A percentile compares a stretch with the other conserved stretches of the same genome.
Evolutionary conservation across 2,888 invertebrate genomes (phyloP).

Genomic region (Tribolium freemani): DNA sequence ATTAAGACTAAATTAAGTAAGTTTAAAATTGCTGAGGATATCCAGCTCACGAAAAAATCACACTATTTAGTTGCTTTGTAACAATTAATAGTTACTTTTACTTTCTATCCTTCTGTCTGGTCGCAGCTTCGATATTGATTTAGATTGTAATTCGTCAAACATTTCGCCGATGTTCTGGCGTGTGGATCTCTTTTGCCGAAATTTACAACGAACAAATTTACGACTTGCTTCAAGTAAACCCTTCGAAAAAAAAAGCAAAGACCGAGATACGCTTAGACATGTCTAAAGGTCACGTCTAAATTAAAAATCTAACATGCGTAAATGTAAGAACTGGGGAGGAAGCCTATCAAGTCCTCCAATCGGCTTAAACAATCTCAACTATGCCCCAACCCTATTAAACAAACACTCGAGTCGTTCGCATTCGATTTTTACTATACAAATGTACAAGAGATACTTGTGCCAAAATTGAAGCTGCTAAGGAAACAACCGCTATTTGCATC

Average conservation of each 20-base stretch:
- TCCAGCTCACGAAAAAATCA: slow-evolving; percentile 1
- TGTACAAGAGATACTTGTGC: slow-evolving; percentile 70
- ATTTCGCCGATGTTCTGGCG: no score
- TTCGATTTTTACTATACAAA: slow-evolving; percentile 87
- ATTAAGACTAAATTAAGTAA: slow-evolving; percentile 14
- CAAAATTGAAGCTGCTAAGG: no score
- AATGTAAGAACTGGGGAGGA: slow-evolving; percentile 75
- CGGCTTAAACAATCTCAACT: slow-evolving; percentile 82
- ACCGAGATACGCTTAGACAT: slow-evolving; percentile 74
- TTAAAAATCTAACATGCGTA: slow-evolving; percentile 70
- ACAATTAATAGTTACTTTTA: no score
- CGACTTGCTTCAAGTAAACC: slow-evolving; percentile 78
- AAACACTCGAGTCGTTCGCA: slow-evolving; percentile 89
- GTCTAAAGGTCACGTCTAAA: slow-evolving; percentile 70
- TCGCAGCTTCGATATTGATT: no score
- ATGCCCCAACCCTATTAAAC: slow-evolving; percentile 85
- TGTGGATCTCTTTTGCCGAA: slow-evolving; percentile 91
- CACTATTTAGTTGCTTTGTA: background rate
- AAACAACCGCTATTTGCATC: no score
- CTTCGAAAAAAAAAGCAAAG: slow-evolving; percentile 61
- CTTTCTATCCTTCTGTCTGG: no score
- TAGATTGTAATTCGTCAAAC: no score
- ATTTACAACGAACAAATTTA: slow-evolving; percentile 93
- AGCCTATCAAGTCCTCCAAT: slow-evolving; percentile 83
- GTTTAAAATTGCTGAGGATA: background rate